phyloP scores from a whole-genome alignment of 64 coral and sea anemone species.

The Hydrozoanthus tunicans region DNA sequence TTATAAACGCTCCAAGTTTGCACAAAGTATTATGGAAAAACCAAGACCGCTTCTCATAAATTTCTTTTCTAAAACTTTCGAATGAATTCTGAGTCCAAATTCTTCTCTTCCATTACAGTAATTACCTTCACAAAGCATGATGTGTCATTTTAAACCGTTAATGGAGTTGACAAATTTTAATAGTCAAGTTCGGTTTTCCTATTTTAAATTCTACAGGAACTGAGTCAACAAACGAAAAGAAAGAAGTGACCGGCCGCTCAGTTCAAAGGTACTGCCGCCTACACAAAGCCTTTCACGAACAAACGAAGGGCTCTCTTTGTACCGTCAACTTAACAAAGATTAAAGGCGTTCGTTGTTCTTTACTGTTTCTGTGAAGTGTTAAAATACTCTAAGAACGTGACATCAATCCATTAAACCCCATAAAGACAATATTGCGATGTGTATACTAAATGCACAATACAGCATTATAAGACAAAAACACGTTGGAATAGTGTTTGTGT shows the following conservation, averaged over 20 bases:
- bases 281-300: neutral
- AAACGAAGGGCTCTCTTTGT: conserved; percentile 18
- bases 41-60: neutral
- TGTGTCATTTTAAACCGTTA: neutral
- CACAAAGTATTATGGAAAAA: conserved; percentile 7
- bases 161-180: too few species aligned
- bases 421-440: neutral
- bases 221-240: conserved; percentile 27
- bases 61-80: neutral
- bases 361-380: conserved; percentile 30
- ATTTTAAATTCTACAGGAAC: neutral
- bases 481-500: neutral
- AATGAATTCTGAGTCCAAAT: too few species aligned
- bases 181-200: neutral
- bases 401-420: conserved; percentile 9
- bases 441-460: neutral
- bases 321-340: conserved; percentile 21
- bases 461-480: neutral
- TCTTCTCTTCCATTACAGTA: neutral
- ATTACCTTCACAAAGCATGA: neutral
- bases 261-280: conserved; percentile 40
- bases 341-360: conserved; percentile 11
- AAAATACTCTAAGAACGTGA: conserved; percentile 15
- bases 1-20: conserved; percentile 39
- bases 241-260: neutral